Percentiles rank a stretch among this genome's conserved stretches.
These are phyloP conservation scores for Iguana delicatissima DNA, from an alignment of 2,797 vertebrate genomes.

Conservation along the genomic window DNA sequence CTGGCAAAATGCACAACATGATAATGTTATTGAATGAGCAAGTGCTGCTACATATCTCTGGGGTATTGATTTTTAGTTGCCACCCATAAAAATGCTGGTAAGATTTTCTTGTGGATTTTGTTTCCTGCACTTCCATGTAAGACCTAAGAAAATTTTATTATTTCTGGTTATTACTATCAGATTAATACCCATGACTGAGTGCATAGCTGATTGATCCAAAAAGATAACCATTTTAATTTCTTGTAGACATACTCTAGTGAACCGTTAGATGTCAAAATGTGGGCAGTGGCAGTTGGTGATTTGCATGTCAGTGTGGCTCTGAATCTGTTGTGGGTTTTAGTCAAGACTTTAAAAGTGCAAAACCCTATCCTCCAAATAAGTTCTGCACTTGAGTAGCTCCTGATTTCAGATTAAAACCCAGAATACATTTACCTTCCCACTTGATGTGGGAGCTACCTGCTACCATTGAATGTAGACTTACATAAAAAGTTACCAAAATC, in stretches of 20 bases:
- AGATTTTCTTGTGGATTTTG: constrained; percentile 33
- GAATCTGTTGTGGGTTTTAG: not conserved
- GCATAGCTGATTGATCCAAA: not conserved
- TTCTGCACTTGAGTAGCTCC: too few species aligned
- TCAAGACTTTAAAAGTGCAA: too few species aligned
- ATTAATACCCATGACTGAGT: not conserved
- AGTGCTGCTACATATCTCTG: not conserved
- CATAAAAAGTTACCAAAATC: not conserved
- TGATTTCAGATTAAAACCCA: too few species aligned
- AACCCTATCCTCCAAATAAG: too few species aligned
- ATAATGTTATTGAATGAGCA: not conserved
- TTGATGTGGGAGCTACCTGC: too few species aligned
- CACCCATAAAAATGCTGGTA: not conserved
- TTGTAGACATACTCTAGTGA: too few species aligned
- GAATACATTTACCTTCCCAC: too few species aligned
- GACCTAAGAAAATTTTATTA: not conserved
- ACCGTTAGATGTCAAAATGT: not conserved
- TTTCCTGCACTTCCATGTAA: constrained; percentile 21
- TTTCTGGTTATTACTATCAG: not conserved
- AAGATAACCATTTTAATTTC: not conserved
- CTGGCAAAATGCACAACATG: not conserved
- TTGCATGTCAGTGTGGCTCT: not conserved
- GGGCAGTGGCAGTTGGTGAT: too few species aligned
- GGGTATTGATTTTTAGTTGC: not conserved
- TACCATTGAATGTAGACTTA: too few species aligned